Base-by-base conservation (phyloP, 2,113 vertebrate species). In the Triplophysa rosa region DNA sequence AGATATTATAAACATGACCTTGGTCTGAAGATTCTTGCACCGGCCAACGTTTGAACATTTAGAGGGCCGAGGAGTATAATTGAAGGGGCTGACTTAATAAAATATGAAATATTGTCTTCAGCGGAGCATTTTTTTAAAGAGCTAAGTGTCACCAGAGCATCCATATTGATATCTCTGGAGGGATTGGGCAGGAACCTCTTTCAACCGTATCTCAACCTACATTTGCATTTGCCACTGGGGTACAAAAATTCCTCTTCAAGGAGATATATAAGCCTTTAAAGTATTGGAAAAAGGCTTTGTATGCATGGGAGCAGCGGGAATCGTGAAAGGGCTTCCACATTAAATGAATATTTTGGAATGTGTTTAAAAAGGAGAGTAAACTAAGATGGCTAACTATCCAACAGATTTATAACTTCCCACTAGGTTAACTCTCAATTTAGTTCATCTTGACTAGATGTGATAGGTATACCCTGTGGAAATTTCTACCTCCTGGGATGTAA, bases 1-100 rank as follows among this genome's bases (percentile, higher is more conserved):
- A 12, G 56, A 79, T 80, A 78, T 79, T 56, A 76, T 42, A 42
- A 79, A 78, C 42, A 66, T 68, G 83, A 81, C 79, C 76, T 84
- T 81, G 80, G 49, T 49, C 45, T 78, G 64, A 23, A 58, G 47
- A 67, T 52, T 23, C 16, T 21, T 0, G 17, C 67, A 63, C 45
- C 47, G 52, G 12, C 21, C 40, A 72, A 37, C 7, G n/a, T 54
- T 7, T 64, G 47, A 52, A 72, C n/a, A 14, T 45, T 72, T 47
- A 21, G 71, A 29, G 11, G 49, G 21, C 70, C 3, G 40, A 24
- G 19, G 19, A 62, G 42, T 49, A 62, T 63, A 42, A 80, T 42
- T 72, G 61, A 80, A 80, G 11, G 47, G 29, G 23, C 7, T 13
- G 45, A 72, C 59, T 83, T 63, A 77, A 83, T 83, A 80, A 77